Conservation (phyloP, 1,140 invertebrate species). For the Oscheius sp. region DNA sequence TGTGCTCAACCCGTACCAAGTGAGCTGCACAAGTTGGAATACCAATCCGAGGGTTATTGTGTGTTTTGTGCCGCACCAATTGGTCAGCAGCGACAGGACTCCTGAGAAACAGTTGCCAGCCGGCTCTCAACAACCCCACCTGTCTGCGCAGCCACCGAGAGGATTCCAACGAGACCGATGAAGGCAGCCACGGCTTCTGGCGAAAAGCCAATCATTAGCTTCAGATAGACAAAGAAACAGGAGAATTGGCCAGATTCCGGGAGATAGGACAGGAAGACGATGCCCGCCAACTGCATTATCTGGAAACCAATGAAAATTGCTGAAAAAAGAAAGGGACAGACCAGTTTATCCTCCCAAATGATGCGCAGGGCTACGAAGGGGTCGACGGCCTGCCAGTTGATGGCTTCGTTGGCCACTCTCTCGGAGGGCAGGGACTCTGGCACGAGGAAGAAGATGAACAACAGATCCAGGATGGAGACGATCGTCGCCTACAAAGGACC, state of each 20-base stretch:
- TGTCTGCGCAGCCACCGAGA: slow-evolving; percentile 90
- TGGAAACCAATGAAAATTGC: not conserved
- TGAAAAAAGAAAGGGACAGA: slow-evolving; percentile 66
- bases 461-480: slow-evolving; percentile 89
- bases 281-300: slow-evolving; percentile 79
- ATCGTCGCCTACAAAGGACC: slow-evolving; percentile 74
- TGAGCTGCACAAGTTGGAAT: slow-evolving; percentile 88
- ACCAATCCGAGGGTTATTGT: slow-evolving; percentile 93
- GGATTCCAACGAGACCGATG: slow-evolving; percentile 91
- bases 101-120: not conserved
- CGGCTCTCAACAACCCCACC: not conserved
- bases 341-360: slow-evolving; percentile 90
- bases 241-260: slow-evolving; percentile 98
- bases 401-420: slow-evolving; percentile 67
- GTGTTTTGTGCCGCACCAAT: slow-evolving; percentile 85
- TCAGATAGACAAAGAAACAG: slow-evolving; percentile 98
- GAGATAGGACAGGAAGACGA: slow-evolving; percentile 94
- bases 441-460: slow-evolving; percentile 95
- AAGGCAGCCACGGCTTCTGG: slow-evolving; percentile 91
- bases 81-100: slow-evolving; percentile 80
- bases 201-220: slow-evolving; percentile 91
- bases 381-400: slow-evolving; percentile 85
- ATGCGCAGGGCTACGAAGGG: slow-evolving; percentile 87
- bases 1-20: slow-evolving; percentile 92
- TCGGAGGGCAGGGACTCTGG: slow-evolving; percentile 96